Evolutionary conservation across 2,797 vertebrate species (phyloP).

Genomic region (Psittacula derbiana): DNA sequence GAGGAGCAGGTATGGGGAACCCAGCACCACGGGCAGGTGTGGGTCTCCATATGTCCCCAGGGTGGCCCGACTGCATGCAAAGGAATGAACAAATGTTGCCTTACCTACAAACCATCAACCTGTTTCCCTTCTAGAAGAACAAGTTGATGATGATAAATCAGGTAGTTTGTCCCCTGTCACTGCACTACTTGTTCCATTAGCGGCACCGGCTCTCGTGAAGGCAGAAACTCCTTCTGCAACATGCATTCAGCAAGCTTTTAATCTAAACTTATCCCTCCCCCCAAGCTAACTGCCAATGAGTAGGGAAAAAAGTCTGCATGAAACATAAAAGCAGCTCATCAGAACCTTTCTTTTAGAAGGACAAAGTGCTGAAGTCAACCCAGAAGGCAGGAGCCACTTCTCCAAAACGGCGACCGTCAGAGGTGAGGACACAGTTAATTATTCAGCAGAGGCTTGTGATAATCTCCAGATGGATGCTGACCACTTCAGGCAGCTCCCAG

Average conservation of each 20-base stretch:
- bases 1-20: background rate
- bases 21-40: accelerated
- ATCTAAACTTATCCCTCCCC: slow-evolving; percentile 2
- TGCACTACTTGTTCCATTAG: background rate
- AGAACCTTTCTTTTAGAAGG: background rate
- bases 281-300: background rate
- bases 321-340: background rate
- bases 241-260: background rate
- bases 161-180: background rate
- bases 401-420: background rate
- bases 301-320: background rate
- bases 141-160: background rate
- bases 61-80: background rate
- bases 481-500: background rate
- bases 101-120: slow-evolving; percentile 33
- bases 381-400: background rate
- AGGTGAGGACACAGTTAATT: slow-evolving; percentile 29
- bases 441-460: slow-evolving; percentile 1
- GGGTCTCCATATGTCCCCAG: accelerated
- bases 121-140: background rate
- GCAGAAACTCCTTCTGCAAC: background rate
- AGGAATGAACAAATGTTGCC: background rate
- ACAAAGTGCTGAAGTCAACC: background rate
- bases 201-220: accelerated
- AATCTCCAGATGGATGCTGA: slow-evolving; percentile 20